A percentile compares a stretch with the other conserved stretches of the same genome.
Conservation (phyloP, 2,113 vertebrate species). For the Cyanoliseus patagonus region DNA sequence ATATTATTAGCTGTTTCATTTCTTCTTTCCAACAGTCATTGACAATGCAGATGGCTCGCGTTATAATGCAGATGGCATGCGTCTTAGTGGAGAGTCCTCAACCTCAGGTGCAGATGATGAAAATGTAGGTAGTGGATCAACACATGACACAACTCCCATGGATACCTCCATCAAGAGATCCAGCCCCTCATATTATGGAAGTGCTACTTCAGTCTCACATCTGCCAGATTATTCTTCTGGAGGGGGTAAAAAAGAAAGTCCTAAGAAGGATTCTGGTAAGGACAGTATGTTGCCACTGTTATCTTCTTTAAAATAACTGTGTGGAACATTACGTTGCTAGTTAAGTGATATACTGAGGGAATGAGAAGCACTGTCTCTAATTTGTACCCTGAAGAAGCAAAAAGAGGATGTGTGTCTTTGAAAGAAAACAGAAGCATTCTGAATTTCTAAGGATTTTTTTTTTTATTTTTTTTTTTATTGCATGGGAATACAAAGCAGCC, state of each 20-base stretch:
- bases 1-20: neutral
- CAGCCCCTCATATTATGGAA: constrained; percentile 1
- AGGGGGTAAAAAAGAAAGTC: neutral
- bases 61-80: constrained; percentile 34
- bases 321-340: neutral
- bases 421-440: neutral
- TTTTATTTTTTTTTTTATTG: neutral
- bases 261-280: constrained; percentile 49
- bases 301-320: neutral
- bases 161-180: constrained; percentile 52
- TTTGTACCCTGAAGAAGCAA: neutral
- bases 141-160: constrained; percentile 56
- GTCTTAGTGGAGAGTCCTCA: constrained; percentile 20
- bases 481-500: neutral
- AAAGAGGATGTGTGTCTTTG: neutral
- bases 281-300: neutral
- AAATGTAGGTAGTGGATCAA: constrained; percentile 62
- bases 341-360: neutral
- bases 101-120: constrained; percentile 50
- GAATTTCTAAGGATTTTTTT: neutral
- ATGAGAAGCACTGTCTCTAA: neutral
- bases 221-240: neutral
- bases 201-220: neutral
- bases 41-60: constrained; percentile 74
- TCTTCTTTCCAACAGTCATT: constrained; percentile 63